Evolutionary conservation across 64 coral and sea anemone species (phyloP), one percentile per base, ranked within the genome.

Genomic region (Astreopora myriophthalma): DNA sequence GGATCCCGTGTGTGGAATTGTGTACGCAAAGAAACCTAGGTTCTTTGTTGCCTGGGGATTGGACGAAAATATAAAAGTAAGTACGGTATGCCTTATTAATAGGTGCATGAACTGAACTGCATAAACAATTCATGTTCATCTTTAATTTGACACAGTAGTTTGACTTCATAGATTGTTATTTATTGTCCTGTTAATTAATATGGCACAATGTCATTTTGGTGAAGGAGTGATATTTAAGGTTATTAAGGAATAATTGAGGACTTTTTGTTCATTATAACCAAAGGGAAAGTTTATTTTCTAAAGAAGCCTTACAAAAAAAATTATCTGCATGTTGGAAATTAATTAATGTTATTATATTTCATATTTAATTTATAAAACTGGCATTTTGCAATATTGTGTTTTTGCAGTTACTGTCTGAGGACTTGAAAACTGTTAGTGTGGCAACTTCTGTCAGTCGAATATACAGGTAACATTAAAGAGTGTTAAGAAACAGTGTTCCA

Each of bases 31-130:
- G 34, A 97, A 86, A 32, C 85, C 95, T 12, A 97, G 87, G 58
- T 88, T 94, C 39, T 97, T 87, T 94, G 87, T 94, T 27, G 95
- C 79, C 9, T 97, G 95, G 95, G 95, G 92, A 30, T 55, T 87
- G 29, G 95, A 97, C 64, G 73, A 94, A 32, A 79, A 87, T 38
- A 80, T 97, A 22, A 89, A 79, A 83, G 95, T 97, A 68, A 92
- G 69, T 46, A 12, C 10, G 3, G 5, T 68, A 20, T 30, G 26
- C 27, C 10, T 76, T 36, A n/a, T n/a, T n/a, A n/a, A n/a, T 4
- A 28, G 12, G 38, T 33, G 5, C 34, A 61, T 42, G 9, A 22
- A n/a, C 30, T 51, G 68, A 35, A 61, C 32, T 67, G 24, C 24
- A 52, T 19, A 80, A n/a, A n/a, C n/a, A n/a, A n/a, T n/a, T n/a